Conservation (phyloP, 2,113 vertebrate genomes). For the Cyanoderma ruficeps region DNA sequence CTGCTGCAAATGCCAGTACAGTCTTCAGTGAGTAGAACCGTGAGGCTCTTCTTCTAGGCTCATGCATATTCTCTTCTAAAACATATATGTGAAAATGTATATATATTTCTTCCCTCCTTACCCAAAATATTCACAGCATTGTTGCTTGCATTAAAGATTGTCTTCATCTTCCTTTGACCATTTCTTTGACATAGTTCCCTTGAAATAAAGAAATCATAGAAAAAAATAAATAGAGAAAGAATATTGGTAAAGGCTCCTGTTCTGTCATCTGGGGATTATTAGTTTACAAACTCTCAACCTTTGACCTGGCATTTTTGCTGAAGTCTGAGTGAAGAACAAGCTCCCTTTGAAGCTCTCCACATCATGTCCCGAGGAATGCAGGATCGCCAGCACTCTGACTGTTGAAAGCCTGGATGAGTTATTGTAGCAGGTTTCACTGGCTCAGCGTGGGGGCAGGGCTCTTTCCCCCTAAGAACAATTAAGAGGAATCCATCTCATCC, state of each 20-base stretch:
- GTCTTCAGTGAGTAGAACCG: not conserved
- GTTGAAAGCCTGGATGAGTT: slow-evolving; percentile 48
- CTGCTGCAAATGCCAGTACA: not conserved
- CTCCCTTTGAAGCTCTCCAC: slow-evolving; percentile 71
- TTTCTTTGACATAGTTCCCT: not conserved
- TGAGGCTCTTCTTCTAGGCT: not conserved
- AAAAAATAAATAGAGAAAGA: not conserved
- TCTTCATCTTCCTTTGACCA: not conserved
- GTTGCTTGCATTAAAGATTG: not conserved
- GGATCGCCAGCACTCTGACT: not conserved
- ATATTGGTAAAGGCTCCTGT: slow-evolving; percentile 46
- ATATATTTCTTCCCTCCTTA: not conserved
- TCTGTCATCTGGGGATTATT: slow-evolving; percentile 72
- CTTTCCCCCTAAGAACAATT: not conserved
- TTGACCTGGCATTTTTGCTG: slow-evolving; percentile 66
- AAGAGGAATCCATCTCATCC: not conserved
- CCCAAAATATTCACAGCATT: not conserved
- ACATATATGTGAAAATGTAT: not conserved
- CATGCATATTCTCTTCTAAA: not conserved
- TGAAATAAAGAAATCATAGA: not conserved
- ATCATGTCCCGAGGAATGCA: slow-evolving; percentile 47
- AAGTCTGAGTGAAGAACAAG: slow-evolving; percentile 40
- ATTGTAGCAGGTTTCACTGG: slow-evolving; percentile 26
- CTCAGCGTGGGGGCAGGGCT: not conserved
- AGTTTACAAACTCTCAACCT: slow-evolving; percentile 72